phyloP scores from a whole-genome alignment of 2,797 vertebrate species.

The Rhabdophis nuchalis region DNA sequence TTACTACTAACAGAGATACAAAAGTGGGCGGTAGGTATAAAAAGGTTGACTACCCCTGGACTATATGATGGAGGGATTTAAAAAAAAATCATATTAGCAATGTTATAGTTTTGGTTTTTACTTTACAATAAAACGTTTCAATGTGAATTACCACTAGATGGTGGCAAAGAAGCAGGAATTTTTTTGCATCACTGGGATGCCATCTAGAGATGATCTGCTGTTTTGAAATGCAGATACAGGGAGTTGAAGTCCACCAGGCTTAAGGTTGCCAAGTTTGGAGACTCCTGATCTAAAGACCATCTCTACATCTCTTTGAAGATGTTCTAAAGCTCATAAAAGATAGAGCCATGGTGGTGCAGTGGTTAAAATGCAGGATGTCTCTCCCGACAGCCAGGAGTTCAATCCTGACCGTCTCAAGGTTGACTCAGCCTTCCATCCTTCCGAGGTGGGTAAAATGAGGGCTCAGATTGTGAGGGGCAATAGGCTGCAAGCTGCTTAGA shows the following conservation, averaged over 20 bases:
- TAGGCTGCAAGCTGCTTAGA: not conserved
- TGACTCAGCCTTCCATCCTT: not conserved
- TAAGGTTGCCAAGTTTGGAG: too few species aligned
- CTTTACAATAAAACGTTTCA: not conserved
- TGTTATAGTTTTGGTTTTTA: not conserved
- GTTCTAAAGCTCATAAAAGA: not conserved
- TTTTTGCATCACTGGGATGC: not conserved
- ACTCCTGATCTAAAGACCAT: not conserved
- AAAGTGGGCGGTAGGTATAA: too few species aligned
- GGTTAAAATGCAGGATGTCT: not conserved
- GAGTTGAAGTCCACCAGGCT: too few species aligned
- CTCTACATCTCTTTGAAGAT: not conserved
- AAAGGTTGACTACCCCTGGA: too few species aligned
- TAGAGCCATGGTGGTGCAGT: not conserved
- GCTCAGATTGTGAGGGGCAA: not conserved
- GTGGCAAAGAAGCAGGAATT: not conserved
- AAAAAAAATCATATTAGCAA: not conserved
- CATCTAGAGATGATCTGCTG: not conserved
- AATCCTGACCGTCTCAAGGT: not conserved
- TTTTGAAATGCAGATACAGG: not conserved
- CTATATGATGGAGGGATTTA: not conserved
- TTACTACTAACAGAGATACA: too few species aligned
- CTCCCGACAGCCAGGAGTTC: not conserved
- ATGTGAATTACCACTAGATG: not conserved
- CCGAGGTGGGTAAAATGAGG: not conserved